Evolutionary conservation across 2,113 vertebrate species (phyloP).

Genomic region (Uropsilus gracilis): DNA sequence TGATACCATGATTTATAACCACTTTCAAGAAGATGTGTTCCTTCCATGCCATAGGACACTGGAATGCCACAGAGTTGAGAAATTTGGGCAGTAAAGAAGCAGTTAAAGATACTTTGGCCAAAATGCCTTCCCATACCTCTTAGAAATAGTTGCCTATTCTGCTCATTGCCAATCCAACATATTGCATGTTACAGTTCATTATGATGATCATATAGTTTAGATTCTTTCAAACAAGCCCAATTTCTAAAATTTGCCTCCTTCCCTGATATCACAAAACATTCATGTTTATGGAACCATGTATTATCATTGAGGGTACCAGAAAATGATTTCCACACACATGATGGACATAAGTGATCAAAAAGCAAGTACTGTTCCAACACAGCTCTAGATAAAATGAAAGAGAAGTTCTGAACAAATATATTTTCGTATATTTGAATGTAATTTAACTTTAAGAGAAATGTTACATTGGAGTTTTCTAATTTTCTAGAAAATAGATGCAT

Average conservation of each 20-base stretch:
- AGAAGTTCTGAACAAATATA: constrained; percentile 22
- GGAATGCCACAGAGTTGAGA: not conserved
- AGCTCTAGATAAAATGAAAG: not conserved
- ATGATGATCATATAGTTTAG: not conserved
- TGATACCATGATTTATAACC: not conserved
- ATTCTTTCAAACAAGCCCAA: constrained; percentile 3
- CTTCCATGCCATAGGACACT: not conserved
- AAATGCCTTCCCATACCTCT: not conserved
- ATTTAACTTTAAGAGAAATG: constrained; percentile 24
- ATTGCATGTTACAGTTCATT: not conserved
- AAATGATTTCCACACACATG: not conserved
- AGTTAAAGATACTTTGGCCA: not conserved
- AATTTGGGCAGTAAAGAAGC: not conserved
- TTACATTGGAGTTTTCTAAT: not conserved
- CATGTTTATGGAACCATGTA: not conserved
- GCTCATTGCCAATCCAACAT: not conserved
- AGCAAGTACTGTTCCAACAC: not conserved
- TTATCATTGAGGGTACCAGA: not conserved
- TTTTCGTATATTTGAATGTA: not conserved
- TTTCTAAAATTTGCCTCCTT: not conserved
- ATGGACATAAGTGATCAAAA: not conserved
- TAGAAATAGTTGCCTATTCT: not conserved
- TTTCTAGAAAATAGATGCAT: constrained; percentile 8
- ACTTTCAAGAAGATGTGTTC: not conserved
- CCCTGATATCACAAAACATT: not conserved